Evolutionary conservation across 2,113 vertebrate species (phyloP).

Genomic region (Oxygymnocypris stewartii): DNA sequence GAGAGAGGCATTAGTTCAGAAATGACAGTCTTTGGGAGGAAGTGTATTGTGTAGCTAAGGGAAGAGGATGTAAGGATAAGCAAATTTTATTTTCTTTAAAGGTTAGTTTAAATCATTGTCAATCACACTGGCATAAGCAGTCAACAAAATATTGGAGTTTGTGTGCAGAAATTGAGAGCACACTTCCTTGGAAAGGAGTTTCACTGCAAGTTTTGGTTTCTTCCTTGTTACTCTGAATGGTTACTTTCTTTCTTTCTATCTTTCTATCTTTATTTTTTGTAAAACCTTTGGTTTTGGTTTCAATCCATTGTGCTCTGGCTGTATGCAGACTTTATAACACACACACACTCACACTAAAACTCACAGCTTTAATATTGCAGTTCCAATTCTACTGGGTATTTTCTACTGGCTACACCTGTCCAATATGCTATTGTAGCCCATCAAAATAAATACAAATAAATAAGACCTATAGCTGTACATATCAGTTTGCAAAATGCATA

Average conservation of each 20-base stretch:
- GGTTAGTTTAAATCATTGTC: background rate
- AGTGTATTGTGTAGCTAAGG: slow-evolving; percentile 10
- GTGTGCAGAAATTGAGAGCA: background rate
- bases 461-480: background rate
- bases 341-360: background rate
- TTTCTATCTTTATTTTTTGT: no score
- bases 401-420: no score
- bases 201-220: no score
- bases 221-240: no score
- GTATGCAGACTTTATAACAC: background rate
- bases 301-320: background rate
- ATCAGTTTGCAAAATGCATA: background rate
- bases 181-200: background rate
- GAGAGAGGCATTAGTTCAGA: slow-evolving; percentile 19
- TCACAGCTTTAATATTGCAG: background rate
- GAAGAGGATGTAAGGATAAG: slow-evolving; percentile 1
- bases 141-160: background rate
- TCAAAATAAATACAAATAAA: background rate
- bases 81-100: background rate
- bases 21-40: background rate
- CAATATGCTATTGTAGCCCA: background rate
- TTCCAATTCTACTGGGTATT: background rate
- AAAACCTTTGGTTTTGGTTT: background rate
- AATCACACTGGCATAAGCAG: background rate
- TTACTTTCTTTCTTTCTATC: background rate